Percentiles rank a stretch among this genome's conserved stretches.
Conservation (phyloP, 2,113 vertebrate genomes). For the Ploceus nigricollis region DNA sequence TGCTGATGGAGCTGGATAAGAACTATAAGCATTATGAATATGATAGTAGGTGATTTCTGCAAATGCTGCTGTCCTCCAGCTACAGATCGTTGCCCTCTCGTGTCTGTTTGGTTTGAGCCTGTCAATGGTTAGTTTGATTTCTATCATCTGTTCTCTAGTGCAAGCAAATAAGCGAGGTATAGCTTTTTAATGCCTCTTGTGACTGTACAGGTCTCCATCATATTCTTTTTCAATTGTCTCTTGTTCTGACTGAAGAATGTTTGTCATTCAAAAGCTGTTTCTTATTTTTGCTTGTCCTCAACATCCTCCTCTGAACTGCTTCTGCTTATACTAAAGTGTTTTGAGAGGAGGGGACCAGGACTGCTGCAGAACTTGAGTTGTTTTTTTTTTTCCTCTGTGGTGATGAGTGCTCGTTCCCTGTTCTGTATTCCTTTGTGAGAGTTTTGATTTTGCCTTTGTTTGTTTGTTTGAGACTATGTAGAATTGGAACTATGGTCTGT, state of each 20-base stretch:
- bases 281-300: background rate
- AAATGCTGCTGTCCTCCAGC: background rate
- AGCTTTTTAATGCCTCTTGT: background rate
- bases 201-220: background rate
- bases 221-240: background rate
- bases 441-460: background rate
- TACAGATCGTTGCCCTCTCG: rapidly evolving
- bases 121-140: background rate
- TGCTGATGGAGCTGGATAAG: background rate
- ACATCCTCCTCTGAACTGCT: background rate
- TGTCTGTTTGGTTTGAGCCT: background rate
- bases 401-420: background rate
- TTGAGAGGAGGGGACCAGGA: background rate
- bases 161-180: background rate
- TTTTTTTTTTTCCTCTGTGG: background rate
- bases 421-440: background rate
- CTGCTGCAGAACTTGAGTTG: background rate
- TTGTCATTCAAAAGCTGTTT: background rate
- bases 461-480: background rate
- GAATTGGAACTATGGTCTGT: background rate
- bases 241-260: background rate
- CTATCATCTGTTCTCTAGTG: background rate
- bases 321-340: background rate
- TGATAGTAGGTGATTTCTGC: background rate
- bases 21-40: background rate